phyloP scores from a whole-genome alignment of 2,888 invertebrate genomes.

The Ennomos fuscantarius region DNA sequence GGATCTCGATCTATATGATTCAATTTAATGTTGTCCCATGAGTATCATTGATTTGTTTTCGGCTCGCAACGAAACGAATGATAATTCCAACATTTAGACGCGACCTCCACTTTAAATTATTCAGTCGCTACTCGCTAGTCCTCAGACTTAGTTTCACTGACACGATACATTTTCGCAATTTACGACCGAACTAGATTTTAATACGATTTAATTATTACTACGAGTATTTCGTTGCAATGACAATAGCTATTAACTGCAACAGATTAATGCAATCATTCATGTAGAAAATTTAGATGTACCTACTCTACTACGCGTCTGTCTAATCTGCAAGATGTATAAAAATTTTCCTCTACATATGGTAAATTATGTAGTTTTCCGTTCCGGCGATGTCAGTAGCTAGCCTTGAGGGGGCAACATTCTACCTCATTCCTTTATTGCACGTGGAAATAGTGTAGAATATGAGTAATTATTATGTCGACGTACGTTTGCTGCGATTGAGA shows the following conservation, averaged over 20 bases:
- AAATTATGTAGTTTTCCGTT: conserved; percentile 50
- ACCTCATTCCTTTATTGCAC: conserved; percentile 54
- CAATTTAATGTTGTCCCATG: conserved; percentile 28
- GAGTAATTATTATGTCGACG: background rate
- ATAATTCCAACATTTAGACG: conserved; percentile 67
- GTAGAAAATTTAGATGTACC: too few species aligned
- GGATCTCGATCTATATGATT: conserved; percentile 34
- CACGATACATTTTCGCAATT: conserved; percentile 60
- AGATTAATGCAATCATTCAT: too few species aligned
- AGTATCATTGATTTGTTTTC: conserved; percentile 32
- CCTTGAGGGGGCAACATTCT: conserved; percentile 71
- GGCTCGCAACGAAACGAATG: conserved; percentile 59
- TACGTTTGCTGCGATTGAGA: conserved; percentile 58
- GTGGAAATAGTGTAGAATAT: conserved; percentile 56
- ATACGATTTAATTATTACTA: conserved; percentile 32
- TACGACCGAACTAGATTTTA: conserved; percentile 53
- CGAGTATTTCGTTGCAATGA: too few species aligned
- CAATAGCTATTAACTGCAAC: too few species aligned
- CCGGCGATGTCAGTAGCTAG: conserved; percentile 64
- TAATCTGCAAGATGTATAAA: conserved; percentile 38
- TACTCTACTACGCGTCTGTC: conserved; percentile 25
- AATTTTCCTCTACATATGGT: conserved; percentile 18
- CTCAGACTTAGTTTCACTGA: conserved; percentile 56
- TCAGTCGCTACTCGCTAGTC: conserved; percentile 43
- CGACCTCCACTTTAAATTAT: conserved; percentile 68